Evolutionary conservation across 2,888 invertebrate genomes (phyloP).

Genomic region (Tipula confusa): DNA sequence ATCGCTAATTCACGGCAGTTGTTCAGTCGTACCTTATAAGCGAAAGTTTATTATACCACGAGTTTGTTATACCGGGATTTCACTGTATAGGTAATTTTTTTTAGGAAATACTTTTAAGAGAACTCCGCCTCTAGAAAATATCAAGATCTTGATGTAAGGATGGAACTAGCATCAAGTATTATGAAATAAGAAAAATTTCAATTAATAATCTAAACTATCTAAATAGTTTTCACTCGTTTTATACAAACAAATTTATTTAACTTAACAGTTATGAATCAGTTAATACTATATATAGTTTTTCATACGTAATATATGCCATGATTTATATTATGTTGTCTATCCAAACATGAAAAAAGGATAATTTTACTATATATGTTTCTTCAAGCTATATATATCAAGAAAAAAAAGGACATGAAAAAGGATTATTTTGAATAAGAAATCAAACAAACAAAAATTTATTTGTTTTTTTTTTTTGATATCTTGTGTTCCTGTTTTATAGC

Average conservation of each 20-base stretch:
- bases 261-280: not conserved
- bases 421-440: not conserved
- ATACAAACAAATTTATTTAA: not conserved
- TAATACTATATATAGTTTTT: not conserved
- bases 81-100: too few relatives aligned
- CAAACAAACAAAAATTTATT: not conserved
- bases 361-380: not conserved
- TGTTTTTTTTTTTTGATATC: not conserved
- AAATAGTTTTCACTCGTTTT: too few relatives aligned
- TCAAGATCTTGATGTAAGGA: too few relatives aligned
- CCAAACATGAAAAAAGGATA: not conserved
- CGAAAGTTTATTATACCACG: too few relatives aligned
- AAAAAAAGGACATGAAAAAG: not conserved
- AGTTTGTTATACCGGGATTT: too few relatives aligned
- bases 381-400: not conserved
- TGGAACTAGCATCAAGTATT: too few relatives aligned
- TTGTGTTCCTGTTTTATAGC: not conserved
- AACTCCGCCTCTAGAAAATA: too few relatives aligned
- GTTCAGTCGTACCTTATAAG: too few relatives aligned
- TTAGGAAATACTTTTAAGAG: too few relatives aligned
- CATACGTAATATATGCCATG: not conserved
- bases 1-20: too few relatives aligned
- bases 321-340: not conserved
- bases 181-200: too few relatives aligned
- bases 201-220: too few relatives aligned